Base-by-base conservation (phyloP, 2,113 vertebrate genomes). In the Pelecanoides urinatrix region DNA sequence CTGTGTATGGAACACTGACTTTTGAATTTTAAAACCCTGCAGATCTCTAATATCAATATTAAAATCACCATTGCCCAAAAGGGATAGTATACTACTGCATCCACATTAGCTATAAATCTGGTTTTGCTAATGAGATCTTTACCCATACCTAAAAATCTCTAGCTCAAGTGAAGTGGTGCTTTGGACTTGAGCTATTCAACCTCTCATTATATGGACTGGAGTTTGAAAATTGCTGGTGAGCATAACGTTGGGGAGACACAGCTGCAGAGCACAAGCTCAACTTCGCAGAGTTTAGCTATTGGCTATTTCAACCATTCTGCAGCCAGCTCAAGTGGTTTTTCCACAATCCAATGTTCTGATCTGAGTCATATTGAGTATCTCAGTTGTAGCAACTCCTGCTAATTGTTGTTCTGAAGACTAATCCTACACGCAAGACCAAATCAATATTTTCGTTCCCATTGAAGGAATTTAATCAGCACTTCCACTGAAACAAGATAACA, bases 221-320 rank as follows among this genome's bases (percentile, higher is more conserved):
- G 38, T 55, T 45, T 50, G 76, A 61, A 47, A 73, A 58, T 19
- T 75, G 9, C 45, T 59, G 36, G 5, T 44, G 61, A 26, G n/a
- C 52, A 6, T 17, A 50, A 5, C 0, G 0, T 6, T 53, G 13
- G 2, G 30, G 3, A 4, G 16, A 38, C 9, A 23, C 9, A 44
- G 40, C 40, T 75, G 25, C 26, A 63, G 16, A 56, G 7, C 29
- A 56, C 42, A 44, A 32, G 27, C 44, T 49, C 44, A 70, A 21
- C 5, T 45, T 27, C 1, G 2, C 10, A 13, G 11, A 13, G 16
- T 89, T 82, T 34, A 63, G 11, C 62, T 27, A 2, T 12, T 62
- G 49, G 58, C 17, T 61, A 21, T 82, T 90, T 82, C 40, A 75
- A 8, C 73, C 30, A 68, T 47, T 67, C 80, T 52, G 21, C 38